Conservation (phyloP, 2,888 invertebrate species). For the Bruchidius siliquastri region DNA sequence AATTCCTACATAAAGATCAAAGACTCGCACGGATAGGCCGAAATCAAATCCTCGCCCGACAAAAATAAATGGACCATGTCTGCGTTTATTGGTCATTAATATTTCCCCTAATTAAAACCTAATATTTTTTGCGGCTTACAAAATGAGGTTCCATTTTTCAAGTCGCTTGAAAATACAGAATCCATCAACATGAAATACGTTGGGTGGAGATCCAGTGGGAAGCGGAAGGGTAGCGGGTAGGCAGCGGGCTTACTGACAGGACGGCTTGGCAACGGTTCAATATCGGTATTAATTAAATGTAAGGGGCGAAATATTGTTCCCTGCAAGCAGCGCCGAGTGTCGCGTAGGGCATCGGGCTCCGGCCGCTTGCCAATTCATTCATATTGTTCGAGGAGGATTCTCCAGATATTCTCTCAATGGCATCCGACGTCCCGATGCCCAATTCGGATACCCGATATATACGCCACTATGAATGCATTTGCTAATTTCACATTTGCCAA, state of each 20-base stretch:
- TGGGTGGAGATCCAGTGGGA: too few species aligned
- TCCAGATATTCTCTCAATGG: neutral
- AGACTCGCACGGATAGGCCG: too few species aligned
- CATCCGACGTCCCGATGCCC: neutral
- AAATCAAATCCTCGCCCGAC: too few species aligned
- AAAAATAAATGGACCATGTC: too few species aligned
- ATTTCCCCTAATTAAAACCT: too few species aligned
- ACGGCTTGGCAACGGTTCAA: neutral
- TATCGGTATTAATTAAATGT: neutral
- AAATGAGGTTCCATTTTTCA: too few species aligned
- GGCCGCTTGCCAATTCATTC: neutral
- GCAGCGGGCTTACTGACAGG: neutral
- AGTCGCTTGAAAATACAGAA: too few species aligned
- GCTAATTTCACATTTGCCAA: neutral
- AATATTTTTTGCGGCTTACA: too few species aligned
- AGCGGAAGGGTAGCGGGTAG: neutral
- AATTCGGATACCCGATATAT: neutral
- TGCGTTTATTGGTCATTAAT: too few species aligned
- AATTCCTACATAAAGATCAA: too few species aligned
- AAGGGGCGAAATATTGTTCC: neutral
- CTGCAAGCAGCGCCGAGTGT: neutral
- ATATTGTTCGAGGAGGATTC: neutral
- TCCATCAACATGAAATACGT: too few species aligned
- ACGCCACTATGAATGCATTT: neutral
- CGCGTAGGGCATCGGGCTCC: neutral